Conservation (phyloP, 2,797 vertebrate genomes). For the Limnodromus scolopaceus region DNA sequence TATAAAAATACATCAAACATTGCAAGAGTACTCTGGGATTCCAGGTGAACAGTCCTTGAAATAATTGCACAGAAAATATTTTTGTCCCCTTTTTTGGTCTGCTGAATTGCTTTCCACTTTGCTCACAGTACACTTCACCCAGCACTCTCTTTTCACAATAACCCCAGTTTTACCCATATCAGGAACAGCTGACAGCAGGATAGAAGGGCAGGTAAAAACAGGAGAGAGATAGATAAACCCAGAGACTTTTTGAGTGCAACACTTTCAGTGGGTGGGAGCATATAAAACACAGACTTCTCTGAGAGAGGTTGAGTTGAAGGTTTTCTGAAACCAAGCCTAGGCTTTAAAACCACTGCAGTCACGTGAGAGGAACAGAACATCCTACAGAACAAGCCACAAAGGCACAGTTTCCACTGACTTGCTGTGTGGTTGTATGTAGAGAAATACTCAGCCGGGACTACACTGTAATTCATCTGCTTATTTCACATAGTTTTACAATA, state of each 20-base stretch:
- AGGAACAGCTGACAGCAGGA: background rate
- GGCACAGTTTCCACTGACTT: background rate
- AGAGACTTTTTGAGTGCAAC: background rate
- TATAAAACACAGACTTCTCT: background rate
- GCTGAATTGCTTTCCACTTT: background rate
- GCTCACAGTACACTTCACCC: background rate
- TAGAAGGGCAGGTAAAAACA: background rate
- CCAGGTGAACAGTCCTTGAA: background rate
- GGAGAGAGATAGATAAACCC: background rate
- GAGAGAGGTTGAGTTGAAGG: background rate
- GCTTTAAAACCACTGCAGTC: background rate
- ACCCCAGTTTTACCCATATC: background rate
- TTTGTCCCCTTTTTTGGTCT: background rate
- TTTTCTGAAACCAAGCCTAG: background rate
- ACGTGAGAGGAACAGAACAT: background rate
- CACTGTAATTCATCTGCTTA: background rate
- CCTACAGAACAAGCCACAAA: background rate
- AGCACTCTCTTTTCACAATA: background rate
- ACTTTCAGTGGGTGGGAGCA: background rate
- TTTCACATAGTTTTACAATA: background rate
- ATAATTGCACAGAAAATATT: background rate
- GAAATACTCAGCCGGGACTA: background rate
- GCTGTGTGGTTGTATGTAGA: fast-evolving
- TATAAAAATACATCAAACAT: background rate
- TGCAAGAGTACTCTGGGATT: background rate